Evolutionary conservation across 1,140 invertebrate species (phyloP).

Genomic region (Musca vetustissima): DNA sequence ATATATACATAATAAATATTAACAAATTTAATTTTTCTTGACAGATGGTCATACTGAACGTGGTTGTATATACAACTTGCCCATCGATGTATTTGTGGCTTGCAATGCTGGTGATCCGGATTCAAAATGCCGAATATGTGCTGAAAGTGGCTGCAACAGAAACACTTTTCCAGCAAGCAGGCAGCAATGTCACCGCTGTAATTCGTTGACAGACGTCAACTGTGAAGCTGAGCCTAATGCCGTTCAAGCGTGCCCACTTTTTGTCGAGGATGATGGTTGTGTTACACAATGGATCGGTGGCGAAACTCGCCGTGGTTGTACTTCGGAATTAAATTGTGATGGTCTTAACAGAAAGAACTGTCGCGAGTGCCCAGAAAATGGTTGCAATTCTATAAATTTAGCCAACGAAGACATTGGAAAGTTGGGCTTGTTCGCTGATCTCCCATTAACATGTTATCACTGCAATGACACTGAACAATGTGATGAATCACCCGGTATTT

Average conservation of each 20-base stretch:
- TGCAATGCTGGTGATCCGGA: conserved; percentile 41
- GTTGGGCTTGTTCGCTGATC: conserved; percentile 19
- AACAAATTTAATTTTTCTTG: neutral
- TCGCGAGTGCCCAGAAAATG: neutral
- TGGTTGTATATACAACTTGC: conserved; percentile 42
- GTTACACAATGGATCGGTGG: conserved; percentile 41
- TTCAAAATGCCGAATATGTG: conserved; percentile 35
- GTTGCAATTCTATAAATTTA: conserved; percentile 17
- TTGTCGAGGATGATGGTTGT: conserved; percentile 34
- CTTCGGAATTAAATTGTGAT: conserved; percentile 40
- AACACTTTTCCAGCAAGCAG: conserved; percentile 36
- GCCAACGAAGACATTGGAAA: conserved; percentile 18
- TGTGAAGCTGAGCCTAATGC: conserved; percentile 36
- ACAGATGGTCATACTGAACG: conserved; percentile 44
- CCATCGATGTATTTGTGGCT: conserved; percentile 39
- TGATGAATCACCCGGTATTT: conserved; percentile 24
- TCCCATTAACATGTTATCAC: conserved; percentile 28
- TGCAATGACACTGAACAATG: conserved; percentile 27
- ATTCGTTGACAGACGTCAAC: conserved; percentile 33
- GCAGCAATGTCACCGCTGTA: conserved; percentile 43
- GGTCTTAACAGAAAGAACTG: conserved; percentile 31
- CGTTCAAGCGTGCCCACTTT: conserved; percentile 38
- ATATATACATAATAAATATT: neutral
- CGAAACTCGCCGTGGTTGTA: conserved; percentile 40
- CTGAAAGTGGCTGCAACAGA: conserved; percentile 38